These are phyloP conservation scores for Pocillopora damicornis DNA, from an alignment of 64 coral and sea anemone genomes.

Conservation along the genomic window DNA sequence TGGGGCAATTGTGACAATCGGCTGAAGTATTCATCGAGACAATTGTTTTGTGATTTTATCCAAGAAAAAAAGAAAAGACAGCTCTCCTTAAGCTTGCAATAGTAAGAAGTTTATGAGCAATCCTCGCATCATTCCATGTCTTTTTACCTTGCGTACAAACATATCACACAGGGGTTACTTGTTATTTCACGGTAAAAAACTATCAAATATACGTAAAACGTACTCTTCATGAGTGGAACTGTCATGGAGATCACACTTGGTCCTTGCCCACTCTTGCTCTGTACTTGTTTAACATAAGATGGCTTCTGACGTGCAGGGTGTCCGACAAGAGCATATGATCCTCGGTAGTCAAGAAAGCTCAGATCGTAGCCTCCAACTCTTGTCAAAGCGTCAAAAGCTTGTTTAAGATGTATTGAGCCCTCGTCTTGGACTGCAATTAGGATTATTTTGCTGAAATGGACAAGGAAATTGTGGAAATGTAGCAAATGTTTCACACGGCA, in stretches of 20 bases:
- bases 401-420: background rate
- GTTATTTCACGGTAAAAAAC: too few relatives aligned
- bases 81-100: too few relatives aligned
- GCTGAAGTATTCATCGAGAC: too few relatives aligned
- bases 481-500: background rate
- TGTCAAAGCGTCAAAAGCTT: background rate
- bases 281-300: slow-evolving; percentile 24
- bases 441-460: slow-evolving; percentile 22
- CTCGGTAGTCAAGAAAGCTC: background rate
- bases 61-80: too few relatives aligned
- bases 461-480: background rate
- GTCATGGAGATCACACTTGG: slow-evolving; percentile 20
- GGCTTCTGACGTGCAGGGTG: slow-evolving; percentile 12
- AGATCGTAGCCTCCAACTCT: slow-evolving; percentile 12
- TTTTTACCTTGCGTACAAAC: too few relatives aligned
- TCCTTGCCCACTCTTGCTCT: background rate
- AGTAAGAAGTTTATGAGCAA: too few relatives aligned
- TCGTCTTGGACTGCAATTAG: slow-evolving; percentile 42
- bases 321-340: slow-evolving; percentile 14
- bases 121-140: too few relatives aligned
- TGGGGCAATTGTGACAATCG: too few relatives aligned
- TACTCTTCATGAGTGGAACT: background rate
- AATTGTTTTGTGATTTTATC: too few relatives aligned
- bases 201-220: background rate
- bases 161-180: background rate